phyloP scores from a whole-genome alignment of 2,113 vertebrate genomes.

The Sturnus vulgaris region DNA sequence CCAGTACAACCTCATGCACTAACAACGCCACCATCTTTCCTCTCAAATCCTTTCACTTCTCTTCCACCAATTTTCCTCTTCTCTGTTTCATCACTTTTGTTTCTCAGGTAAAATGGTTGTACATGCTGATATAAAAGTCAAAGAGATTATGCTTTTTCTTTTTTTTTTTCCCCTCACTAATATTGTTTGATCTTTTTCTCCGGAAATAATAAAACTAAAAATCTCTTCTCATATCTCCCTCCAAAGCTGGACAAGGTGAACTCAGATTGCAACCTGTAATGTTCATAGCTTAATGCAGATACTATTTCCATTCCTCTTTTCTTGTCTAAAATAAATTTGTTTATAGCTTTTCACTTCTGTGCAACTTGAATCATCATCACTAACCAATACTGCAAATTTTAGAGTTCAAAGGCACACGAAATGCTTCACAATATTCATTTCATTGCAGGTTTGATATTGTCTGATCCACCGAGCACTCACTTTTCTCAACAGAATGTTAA shows the following conservation, averaged over 20 bases:
- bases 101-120: not conserved
- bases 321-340: not conserved
- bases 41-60: not conserved
- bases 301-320: not conserved
- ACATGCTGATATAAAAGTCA: not conserved
- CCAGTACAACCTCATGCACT: not conserved
- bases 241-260: not conserved
- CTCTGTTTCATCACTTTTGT: not conserved
- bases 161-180: not conserved
- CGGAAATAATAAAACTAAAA: not conserved
- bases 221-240: not conserved
- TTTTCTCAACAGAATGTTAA: not conserved
- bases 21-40: not conserved
- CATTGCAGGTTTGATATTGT: not conserved
- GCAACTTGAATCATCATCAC: not conserved
- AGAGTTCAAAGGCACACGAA: not conserved
- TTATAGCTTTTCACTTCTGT: not conserved
- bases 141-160: rapidly evolving
- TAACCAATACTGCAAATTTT: not conserved
- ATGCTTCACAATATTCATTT: not conserved
- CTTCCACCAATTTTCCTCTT: not conserved
- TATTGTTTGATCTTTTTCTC: not conserved
- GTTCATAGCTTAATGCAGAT: not conserved
- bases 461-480: not conserved
- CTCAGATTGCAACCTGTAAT: not conserved